Conservation (phyloP, 2,113 vertebrate species). For the Porphyrio hochstetteri region DNA sequence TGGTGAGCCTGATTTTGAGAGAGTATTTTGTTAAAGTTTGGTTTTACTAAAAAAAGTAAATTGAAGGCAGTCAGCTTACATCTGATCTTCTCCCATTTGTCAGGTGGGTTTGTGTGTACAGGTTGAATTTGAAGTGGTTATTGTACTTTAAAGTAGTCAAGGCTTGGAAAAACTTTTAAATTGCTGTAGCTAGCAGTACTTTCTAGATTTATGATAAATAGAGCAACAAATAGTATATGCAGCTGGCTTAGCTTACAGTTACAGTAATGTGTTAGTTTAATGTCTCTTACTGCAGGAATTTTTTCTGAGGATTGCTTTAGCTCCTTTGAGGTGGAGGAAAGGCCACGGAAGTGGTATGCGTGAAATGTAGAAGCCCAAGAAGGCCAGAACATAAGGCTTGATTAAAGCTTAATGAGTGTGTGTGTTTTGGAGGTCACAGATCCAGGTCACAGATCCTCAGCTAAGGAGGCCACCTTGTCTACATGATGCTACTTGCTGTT, state of each 20-base stretch:
- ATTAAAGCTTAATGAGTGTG: neutral
- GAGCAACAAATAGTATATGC: neutral
- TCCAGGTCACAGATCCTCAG: neutral
- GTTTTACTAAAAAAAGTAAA: neutral
- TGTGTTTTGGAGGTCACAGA: neutral
- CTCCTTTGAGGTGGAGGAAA: neutral
- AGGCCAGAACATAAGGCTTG: neutral
- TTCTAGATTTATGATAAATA: neutral
- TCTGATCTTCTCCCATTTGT: neutral
- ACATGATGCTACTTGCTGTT: rapidly evolving
- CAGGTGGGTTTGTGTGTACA: neutral
- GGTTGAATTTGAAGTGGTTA: neutral
- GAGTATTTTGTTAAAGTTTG: neutral
- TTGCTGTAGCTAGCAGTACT: neutral
- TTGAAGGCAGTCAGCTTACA: neutral
- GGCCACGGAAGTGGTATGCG: neutral
- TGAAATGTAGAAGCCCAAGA: neutral
- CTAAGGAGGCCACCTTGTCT: neutral
- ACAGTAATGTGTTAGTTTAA: neutral
- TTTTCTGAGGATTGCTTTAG: neutral
- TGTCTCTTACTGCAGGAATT: neutral
- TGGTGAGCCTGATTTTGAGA: neutral
- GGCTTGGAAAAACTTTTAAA: neutral
- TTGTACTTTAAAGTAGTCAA: neutral
- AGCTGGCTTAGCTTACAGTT: neutral